Evolutionary conservation across 2,888 invertebrate genomes (phyloP), one percentile per base, ranked within the genome.

Genomic region (Mythimna lalbum): DNA sequence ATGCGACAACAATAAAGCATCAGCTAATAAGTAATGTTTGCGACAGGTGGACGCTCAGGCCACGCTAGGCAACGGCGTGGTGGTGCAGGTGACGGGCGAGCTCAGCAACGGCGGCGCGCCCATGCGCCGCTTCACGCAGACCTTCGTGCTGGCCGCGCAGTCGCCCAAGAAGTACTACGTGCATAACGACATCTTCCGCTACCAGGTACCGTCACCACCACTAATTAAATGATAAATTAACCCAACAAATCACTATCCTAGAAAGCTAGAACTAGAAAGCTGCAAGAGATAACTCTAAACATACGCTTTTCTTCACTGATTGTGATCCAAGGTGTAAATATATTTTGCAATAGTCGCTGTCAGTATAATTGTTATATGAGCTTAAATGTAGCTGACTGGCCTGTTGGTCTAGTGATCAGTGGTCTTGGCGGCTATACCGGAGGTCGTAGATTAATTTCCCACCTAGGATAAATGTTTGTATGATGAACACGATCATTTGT

Each of bases 111-210:
- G 98, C 90, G 99, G 99, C 19, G 98, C 99, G 91, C 99, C 99
- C 67, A 99, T 99, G 99, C 97, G 99, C 33, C 98, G 99, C 71
- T 99, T 99, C 96, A 99, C 99, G 92, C 99, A 99, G 96, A 99
- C 99, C 85, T 96, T 99, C 96, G 99, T 99, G 71, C 96, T 99
- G 92, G 99, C 98, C 77, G 98, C 99, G 76, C 99, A 99, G 95
- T 98, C 98, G 71, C 99, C 99, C 73, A 99, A 99, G 96, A 99
- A 99, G 96, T 99, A 99, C 96, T 99, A 99, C 93, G 99, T 99
- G 76, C 99, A 99, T 95, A 99, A 99, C 94, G 99, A 99, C 96
- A 99, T 99, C 94, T 99, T 99, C 96, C 98, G 99, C 81, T 99
- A 99, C 94, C 99, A 99, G 97, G 99, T 97, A 52, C 39, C 36